Conservation (phyloP, 2,888 invertebrate genomes). For the Chydorus sphaericus region DNA sequence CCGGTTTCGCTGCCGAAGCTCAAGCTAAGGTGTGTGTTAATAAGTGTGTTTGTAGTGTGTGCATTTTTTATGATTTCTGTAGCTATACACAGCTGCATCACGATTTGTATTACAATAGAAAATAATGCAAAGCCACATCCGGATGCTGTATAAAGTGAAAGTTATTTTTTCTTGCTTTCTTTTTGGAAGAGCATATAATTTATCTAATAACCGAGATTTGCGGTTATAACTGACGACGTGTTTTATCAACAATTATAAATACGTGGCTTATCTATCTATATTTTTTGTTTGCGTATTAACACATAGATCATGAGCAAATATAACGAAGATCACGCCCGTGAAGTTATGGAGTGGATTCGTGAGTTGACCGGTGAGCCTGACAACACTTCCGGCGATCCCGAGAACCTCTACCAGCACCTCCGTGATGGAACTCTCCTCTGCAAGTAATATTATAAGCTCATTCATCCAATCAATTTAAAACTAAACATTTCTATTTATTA, state of each 20-base stretch:
- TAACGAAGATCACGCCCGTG: slow-evolving; percentile 82
- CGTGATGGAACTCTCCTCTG: slow-evolving; percentile 83
- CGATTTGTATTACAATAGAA: too few species aligned
- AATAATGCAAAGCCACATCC: too few species aligned
- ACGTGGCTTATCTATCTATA: too few species aligned
- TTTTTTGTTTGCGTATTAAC: slow-evolving; percentile 21
- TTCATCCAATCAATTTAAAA: slow-evolving; percentile 17
- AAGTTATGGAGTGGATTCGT: slow-evolving; percentile 85
- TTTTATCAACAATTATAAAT: too few species aligned
- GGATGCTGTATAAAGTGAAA: too few species aligned
- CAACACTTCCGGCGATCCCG: slow-evolving; percentile 76
- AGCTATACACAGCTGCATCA: too few species aligned
- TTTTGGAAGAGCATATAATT: too few species aligned
- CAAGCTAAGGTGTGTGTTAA: slow-evolving; percentile 80
- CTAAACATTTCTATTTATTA: slow-evolving; percentile 8
- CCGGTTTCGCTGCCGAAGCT: slow-evolving; percentile 91
- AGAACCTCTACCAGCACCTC: slow-evolving; percentile 79
- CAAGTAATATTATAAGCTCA: slow-evolving; percentile 47
- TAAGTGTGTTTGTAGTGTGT: too few species aligned
- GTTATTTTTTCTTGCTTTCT: too few species aligned
- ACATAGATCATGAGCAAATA: slow-evolving; percentile 94
- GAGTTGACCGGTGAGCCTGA: slow-evolving; percentile 69
- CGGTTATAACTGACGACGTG: too few species aligned
- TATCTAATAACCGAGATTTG: too few species aligned
- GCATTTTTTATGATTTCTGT: too few species aligned